Conservation (phyloP, 2,113 vertebrate species). For the Antechinus flavipes region DNA sequence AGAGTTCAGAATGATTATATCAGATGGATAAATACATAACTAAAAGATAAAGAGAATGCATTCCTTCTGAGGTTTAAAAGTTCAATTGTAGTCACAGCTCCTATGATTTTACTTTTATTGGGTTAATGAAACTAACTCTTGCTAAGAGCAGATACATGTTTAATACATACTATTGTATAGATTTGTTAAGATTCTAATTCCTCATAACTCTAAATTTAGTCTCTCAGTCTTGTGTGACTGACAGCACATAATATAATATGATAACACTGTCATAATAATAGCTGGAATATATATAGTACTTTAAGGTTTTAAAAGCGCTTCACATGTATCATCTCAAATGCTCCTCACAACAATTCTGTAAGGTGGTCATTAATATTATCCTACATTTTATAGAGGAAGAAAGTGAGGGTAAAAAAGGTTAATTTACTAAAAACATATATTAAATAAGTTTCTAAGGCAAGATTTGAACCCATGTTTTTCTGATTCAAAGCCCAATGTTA, state of each 20-base stretch:
- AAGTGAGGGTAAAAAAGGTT: background rate
- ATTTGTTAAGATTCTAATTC: background rate
- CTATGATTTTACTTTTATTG: background rate
- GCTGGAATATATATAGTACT: background rate
- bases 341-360: background rate
- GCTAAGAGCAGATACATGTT: background rate
- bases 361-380: background rate
- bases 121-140: background rate
- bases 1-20: background rate
- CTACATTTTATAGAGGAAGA: background rate
- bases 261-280: background rate
- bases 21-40: background rate
- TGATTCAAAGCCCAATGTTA: background rate
- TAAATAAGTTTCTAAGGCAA: background rate
- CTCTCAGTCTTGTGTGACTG: background rate
- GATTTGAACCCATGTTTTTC: background rate
- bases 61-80: background rate
- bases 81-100: background rate
- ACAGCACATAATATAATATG: background rate
- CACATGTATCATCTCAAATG: background rate
- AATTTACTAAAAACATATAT: background rate
- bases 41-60: background rate
- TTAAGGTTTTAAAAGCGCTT: background rate
- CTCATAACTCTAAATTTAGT: background rate
- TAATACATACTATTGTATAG: background rate